Evolutionary conservation across 2,888 invertebrate genomes (phyloP).

Genomic region (Dryomyza anilis): DNA sequence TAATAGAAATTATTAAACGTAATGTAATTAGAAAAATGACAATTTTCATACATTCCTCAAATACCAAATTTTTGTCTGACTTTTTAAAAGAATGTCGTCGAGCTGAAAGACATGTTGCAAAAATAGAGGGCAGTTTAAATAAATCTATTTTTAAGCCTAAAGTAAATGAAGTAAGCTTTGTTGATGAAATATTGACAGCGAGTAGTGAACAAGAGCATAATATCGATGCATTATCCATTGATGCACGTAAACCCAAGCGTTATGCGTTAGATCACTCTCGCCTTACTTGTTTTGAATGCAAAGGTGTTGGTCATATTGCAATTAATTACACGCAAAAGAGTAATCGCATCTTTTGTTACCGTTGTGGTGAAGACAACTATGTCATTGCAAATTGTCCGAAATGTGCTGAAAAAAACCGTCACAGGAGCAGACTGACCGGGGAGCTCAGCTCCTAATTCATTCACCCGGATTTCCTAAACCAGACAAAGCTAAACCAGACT

Average conservation of each 20-base stretch:
- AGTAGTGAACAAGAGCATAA: background rate
- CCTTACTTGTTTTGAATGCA: background rate
- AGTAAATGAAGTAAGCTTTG: background rate
- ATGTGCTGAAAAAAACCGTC: background rate
- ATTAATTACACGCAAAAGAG: constrained; percentile 5
- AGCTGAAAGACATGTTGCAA: background rate
- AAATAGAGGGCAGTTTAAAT: background rate
- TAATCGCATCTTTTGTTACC: constrained; percentile 5
- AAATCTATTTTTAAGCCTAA: background rate
- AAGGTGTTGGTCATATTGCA: no score
- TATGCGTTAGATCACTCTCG: background rate
- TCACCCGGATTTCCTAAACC: background rate
- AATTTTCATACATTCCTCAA: no score
- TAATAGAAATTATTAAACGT: background rate
- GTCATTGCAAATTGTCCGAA: constrained; percentile 7
- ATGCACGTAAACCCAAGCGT: background rate
- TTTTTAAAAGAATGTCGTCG: constrained; percentile 5
- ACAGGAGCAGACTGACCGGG: background rate
- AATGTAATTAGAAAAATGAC: no score
- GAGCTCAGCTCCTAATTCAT: background rate
- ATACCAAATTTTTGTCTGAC: background rate
- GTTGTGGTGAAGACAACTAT: background rate
- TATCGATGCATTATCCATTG: background rate
- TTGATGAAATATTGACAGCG: no score
- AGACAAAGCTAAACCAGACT: no score